Percentiles rank a stretch among this genome's conserved stretches.
phyloP scores from a whole-genome alignment of 2,888 invertebrate species.

The Drosophila quinaria region DNA sequence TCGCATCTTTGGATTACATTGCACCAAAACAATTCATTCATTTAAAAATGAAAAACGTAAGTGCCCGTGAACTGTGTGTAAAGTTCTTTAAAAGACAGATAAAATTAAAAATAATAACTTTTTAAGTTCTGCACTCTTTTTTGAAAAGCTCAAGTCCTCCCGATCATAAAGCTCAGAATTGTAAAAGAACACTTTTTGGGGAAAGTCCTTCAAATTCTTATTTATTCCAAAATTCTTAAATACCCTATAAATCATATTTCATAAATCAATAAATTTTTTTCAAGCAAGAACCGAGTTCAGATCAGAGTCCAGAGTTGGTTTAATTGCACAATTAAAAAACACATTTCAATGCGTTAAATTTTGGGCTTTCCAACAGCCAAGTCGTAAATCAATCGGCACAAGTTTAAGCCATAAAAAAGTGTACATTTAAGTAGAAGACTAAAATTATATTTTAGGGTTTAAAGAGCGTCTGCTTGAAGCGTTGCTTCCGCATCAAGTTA shows the following conservation, averaged over 20 bases:
- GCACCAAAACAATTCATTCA: conserved; percentile 26
- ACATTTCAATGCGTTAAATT: conserved; percentile 26
- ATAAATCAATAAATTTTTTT: neutral
- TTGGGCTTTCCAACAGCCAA: conserved; percentile 8
- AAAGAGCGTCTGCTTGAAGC: conserved; percentile 26
- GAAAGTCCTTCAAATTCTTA: neutral
- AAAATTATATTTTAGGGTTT: conserved; percentile 14
- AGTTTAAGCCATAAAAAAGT: conserved; percentile 16
- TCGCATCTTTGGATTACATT: conserved; percentile 58
- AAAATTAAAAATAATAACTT: neutral
- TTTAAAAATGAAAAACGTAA: conserved; percentile 82
- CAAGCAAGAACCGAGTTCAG: neutral
- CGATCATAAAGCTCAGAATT: neutral
- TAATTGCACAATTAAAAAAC: conserved; percentile 3
- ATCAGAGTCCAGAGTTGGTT: neutral
- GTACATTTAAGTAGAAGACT: conserved; percentile 13
- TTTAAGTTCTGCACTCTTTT: neutral
- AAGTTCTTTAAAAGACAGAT: neutral
- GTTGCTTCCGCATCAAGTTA: conserved; percentile 49
- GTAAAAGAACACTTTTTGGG: neutral
- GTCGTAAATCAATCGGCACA: conserved; percentile 48
- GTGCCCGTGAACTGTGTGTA: conserved; percentile 54
- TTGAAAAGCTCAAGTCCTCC: neutral
- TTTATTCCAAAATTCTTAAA: neutral
- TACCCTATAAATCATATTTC: neutral